Evolutionary conservation across 2,888 invertebrate genomes (phyloP), one percentile per base, ranked within the genome.

Genomic region (Carpatolechia fugitivella): DNA sequence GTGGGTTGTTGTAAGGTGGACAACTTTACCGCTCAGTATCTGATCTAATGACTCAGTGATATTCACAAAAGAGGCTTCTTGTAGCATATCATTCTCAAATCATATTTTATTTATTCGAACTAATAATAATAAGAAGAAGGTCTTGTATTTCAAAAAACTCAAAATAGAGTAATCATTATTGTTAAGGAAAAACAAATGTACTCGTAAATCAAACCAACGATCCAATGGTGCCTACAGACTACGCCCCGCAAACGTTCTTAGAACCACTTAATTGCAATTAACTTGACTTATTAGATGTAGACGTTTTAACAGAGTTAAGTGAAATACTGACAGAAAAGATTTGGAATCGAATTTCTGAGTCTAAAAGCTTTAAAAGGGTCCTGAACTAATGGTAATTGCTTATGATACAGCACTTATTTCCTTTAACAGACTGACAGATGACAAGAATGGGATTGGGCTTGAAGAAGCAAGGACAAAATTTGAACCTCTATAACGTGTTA

Each of bases 241-340:
- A 20, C n/a, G 11, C 41, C 10, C 5, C 16, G 5, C n/a, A 38
- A 38, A 3, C 14, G 7, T 38, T 7, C 33, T 33, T 16, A 8
- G 38, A 38, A 71, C 71, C 73, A 74, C 76, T 79, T 79, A 72
- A 78, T 78, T 78, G 75, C 76, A 78, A 78, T 80, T 75, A 70
- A 69, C 68, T 65, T 69, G 73, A 75, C 72, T 78, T 74, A 76
- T 75, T 72, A 75, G 62, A 67, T 40, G 30, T 51, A n/a, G 16
- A 51, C 29, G 36, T n/a, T 24, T 36, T 49, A 18, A 49, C 35
- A 38, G 11, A 49, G n/a, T 35, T 36, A 29, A 29, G 44, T 11
- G 11, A 11, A 35, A 35, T 18, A 33, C 8, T 47, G 33, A 49
- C 20, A 36, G 33, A 48, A 49, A 49, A 49, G 49, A 49, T 49